Base-by-base conservation (phyloP, 2,113 vertebrate genomes). In the Scortum barcoo region DNA sequence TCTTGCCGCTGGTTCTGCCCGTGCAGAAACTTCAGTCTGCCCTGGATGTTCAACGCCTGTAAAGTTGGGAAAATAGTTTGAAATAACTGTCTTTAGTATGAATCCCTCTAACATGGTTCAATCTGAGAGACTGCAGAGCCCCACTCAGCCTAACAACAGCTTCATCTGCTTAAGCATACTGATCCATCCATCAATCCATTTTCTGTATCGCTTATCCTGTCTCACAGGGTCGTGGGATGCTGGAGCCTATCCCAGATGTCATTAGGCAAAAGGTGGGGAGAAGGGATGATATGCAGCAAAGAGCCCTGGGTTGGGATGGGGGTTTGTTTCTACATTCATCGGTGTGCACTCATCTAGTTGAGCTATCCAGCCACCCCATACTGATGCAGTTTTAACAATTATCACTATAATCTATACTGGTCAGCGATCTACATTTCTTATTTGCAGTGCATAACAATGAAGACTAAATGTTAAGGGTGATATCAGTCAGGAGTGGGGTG, bases 31-130 rank as follows among this genome's bases (percentile, higher is more conserved):
- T 95, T 96, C 24, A 96, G 89, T 54, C 95, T 81, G 54, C 95
- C 96, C 79, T 96, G 95, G 36, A 96, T 89, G 80, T 89, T 95
- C 77, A 96, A 69, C 30, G 95, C 93, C 96, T 96, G 58, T 1
- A 62, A 24, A 28, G 36, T 17, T 24, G 22, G 1, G 17, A 53
- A 63, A 19, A 60, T 13, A 20, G 33, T 12, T 36, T 42, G 3
- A 4, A 56, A 36, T 24, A 26, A 3, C 4, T 51, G 19, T 63
- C 4, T 38, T 38, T 38, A 7, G 16, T 20, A 5, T 20, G 10
- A 38, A 7, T 22, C 20, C 36, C 7, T 22, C 1, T 17, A 28
- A 28, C 8, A 14, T 40, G 7, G 11, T 40, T 5, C 11, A 24
- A 48, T 50, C 20, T 61, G 22, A 30, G 38, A 22, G 54, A 22